A percentile compares a stretch with the other conserved stretches of the same genome.
Conservation (phyloP, 2,888 invertebrate genomes). For the Cryptocheilus praepositus region DNA sequence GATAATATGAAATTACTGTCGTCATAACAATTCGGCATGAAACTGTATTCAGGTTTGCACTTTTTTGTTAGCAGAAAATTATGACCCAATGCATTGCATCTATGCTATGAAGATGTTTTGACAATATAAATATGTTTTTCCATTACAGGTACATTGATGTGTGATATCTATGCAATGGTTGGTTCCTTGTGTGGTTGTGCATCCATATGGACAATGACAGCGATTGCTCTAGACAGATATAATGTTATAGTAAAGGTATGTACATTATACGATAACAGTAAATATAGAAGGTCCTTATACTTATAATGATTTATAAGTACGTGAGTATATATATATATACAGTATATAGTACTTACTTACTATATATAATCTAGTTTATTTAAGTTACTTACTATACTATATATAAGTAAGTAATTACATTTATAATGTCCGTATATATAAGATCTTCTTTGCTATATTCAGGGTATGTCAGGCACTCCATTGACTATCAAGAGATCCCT, state of each 20-base stretch:
- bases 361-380: too few relatives aligned
- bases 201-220: slow-evolving; percentile 82
- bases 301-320: too few relatives aligned
- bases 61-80: too few relatives aligned
- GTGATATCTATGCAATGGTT: slow-evolving; percentile 80
- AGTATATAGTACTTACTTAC: too few relatives aligned
- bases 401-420: too few relatives aligned
- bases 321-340: too few relatives aligned
- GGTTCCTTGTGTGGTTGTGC: slow-evolving; percentile 82
- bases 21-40: too few relatives aligned
- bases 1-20: too few relatives aligned
- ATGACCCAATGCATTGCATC: neutral
- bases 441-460: slow-evolving; percentile 20
- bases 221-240: slow-evolving; percentile 81
- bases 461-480: slow-evolving; percentile 78
- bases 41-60: too few relatives aligned
- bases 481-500: slow-evolving; percentile 77
- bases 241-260: slow-evolving; percentile 80
- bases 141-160: slow-evolving; percentile 76
- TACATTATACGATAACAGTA: neutral
- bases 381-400: too few relatives aligned
- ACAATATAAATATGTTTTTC: slow-evolving; percentile 8
- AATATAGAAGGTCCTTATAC: slow-evolving; percentile 13
- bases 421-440: too few relatives aligned
- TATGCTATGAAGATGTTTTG: neutral